Base-by-base conservation (phyloP, 2,888 invertebrate genomes). In the Notodonta ziczac region DNA sequence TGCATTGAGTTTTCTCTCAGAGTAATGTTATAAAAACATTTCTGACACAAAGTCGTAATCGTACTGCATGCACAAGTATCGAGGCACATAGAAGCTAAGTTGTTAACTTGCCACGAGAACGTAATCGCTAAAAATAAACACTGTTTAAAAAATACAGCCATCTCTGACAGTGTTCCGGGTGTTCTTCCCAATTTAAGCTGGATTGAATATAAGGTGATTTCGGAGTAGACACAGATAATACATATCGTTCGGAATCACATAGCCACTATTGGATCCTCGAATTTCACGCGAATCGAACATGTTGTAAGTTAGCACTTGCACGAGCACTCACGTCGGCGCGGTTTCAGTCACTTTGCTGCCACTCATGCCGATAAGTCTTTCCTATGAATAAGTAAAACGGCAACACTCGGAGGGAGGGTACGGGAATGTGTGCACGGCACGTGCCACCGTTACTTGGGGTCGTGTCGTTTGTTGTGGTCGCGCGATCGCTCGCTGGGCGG, bases 1-100 rank as follows among this genome's bases (percentile, higher is more conserved):
- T 80, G 74, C 65, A 79, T 88, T 62, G 78, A 71, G 67, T 80
- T 85, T 65, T 90, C 89, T 73, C 82, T 88, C 55, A 91, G 72
- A 51, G 87, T 85, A 59, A 91, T 74, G 66, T 88, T 88, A 70
- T 86, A 91, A 35, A 87, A 85, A 82, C 92, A 93, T 77, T 76
- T 82, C 73, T 84, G 80, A 76, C 88, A 88, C 65, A 73, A 70
- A 59, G 80, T 82, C 63, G 78, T 73, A 73, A 84, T 84, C 64
- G 79, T 81, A 62, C 74, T 82, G 73, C 87, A 88, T 35, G 65
- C 71, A 80, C 89, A 89, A 73, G 77, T 78, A 68, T 86, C 88
- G 24, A 86, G 80, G 72, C 90, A 90, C 63, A 82, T 82, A 56
- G 84, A 87, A 60, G 84, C 81, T 70, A 88, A 82, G 78, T 86